Base-by-base conservation (phyloP, 2,113 vertebrate species). In the Hydrochoerus hydrochaeris region DNA sequence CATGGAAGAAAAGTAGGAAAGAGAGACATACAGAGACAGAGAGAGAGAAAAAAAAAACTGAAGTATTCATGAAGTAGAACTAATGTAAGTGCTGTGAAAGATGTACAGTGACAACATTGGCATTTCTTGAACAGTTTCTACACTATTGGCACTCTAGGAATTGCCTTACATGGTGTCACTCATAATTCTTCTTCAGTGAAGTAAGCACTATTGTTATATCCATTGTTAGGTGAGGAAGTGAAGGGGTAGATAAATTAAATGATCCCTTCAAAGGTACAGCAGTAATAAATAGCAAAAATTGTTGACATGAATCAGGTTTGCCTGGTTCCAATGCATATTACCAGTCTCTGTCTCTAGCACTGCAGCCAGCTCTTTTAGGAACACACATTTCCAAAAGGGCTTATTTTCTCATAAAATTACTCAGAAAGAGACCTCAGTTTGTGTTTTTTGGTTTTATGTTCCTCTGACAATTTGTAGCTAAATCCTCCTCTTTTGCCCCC, bases 401-500 rank as follows among this genome's bases (percentile, higher is more conserved):
- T 85, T 62, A 16, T 94, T 96, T 90, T 88, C 46, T 86, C 75
- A 71, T 95, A 81, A 94, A 96, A 93, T 90, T 94, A 96, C 87
- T 93, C 57, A 62, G 57, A 91, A 91, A 88, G 60, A 95, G 67
- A 62, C n/a, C 44, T 95, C 63, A 17, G 0, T n/a, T 97, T 90
- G 9, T 90, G 46, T 62, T 77, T 95, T 52, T 96, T 41, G 57
- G 75, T 89, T 95, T 96, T 96, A 87, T 67, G n/a, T 97, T 94
- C 58, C 82, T 95, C 49, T 91, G 32, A 83, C n/a, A 90, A 91
- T 78, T 49, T 95, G 80, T 85, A 97, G 83, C 67, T 88, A 97
- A 94, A 93, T 30, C 14, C 32, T 78, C 19, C 41, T 26, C 32
- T 75, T 81, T 10, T 49, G 5, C 41, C 11, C 11, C 7, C 11